phyloP scores from a whole-genome alignment of 2,113 vertebrate genomes.

The Oncorhynchus gorbuscha region DNA sequence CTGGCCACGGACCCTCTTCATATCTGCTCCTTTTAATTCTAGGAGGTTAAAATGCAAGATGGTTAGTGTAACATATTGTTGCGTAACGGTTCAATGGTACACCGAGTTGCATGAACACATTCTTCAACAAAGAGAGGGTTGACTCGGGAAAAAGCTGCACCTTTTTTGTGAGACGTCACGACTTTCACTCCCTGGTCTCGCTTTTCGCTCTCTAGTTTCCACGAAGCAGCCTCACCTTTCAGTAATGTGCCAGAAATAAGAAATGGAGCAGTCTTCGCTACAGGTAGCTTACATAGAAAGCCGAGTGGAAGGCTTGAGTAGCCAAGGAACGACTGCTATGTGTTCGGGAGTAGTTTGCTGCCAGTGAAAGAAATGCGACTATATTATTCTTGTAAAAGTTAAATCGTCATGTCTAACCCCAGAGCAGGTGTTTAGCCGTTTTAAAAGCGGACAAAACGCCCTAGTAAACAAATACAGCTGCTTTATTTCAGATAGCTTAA shows the following conservation, averaged over 20 bases:
- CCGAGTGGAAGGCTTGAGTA: slow-evolving; percentile 54
- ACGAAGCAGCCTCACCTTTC: neutral
- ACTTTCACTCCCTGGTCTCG: slow-evolving; percentile 12
- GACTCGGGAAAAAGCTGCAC: slow-evolving; percentile 39
- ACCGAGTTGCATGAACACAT: neutral
- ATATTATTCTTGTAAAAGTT: neutral
- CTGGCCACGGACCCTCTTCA: slow-evolving; percentile 59
- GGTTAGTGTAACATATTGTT: neutral
- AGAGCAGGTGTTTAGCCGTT: neutral
- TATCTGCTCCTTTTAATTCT: slow-evolving; percentile 45
- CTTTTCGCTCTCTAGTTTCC: neutral
- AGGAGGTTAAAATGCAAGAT: neutral
- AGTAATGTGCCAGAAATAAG: neutral
- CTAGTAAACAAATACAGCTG: neutral
- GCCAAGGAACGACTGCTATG: slow-evolving; percentile 58
- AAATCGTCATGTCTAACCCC: neutral
- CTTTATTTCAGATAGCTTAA: neutral
- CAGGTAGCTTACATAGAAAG: neutral
- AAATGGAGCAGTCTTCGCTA: neutral
- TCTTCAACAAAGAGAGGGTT: slow-evolving; percentile 35
- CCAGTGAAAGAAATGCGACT: neutral
- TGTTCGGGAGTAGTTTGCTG: neutral
- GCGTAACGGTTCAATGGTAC: neutral
- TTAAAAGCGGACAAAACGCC: neutral
- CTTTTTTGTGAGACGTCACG: slow-evolving; percentile 50